Percentiles rank a stretch among this genome's conserved stretches.
phyloP scores from a whole-genome alignment of 2,113 vertebrate genomes.

The Pachyramphus minor region DNA sequence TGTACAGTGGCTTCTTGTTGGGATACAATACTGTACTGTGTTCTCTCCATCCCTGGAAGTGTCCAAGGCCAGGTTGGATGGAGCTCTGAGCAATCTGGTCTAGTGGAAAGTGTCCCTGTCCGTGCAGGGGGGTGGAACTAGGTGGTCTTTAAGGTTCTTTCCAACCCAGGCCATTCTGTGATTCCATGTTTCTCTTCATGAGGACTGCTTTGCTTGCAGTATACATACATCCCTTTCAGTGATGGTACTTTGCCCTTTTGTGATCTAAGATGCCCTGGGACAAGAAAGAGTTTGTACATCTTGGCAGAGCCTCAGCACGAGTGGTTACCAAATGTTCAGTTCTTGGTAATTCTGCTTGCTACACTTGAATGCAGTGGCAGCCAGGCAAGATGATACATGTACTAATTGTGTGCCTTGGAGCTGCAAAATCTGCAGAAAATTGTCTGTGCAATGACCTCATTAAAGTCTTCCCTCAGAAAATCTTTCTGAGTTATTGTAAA shows the following conservation, averaged over 20 bases:
- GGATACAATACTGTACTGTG: rapidly evolving
- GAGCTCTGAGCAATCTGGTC: not conserved
- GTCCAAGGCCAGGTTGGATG: not conserved
- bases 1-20: not conserved
- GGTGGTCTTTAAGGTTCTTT: not conserved
- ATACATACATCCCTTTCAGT: not conserved
- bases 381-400: not conserved
- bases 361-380: not conserved
- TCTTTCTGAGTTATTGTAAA: not conserved
- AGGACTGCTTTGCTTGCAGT: not conserved
- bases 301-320: not conserved
- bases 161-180: not conserved
- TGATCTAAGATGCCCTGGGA: not conserved
- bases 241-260: not conserved
- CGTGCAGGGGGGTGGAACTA: not conserved
- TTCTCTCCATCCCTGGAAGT: not conserved
- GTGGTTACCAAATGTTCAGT: not conserved
- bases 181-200: not conserved
- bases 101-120: not conserved
- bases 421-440: not conserved
- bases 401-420: not conserved
- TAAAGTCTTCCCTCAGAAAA: not conserved
- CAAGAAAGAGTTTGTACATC: not conserved
- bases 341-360: not conserved
- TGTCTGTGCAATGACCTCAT: not conserved